Conservation (phyloP, 2,888 invertebrate genomes). For the Monochamus alternatus region DNA sequence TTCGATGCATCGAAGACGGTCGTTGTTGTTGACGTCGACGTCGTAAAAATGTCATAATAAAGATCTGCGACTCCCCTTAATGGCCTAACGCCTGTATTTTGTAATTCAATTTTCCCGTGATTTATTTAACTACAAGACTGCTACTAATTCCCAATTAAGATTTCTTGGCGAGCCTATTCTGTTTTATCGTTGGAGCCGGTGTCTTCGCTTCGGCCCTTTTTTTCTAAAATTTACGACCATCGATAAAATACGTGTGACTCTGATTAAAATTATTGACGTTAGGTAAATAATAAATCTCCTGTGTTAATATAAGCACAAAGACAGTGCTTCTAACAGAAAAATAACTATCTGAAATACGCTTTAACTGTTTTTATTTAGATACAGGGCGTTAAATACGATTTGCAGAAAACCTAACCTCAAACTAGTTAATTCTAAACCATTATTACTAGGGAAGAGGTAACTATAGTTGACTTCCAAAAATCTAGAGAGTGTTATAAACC, state of each 20-base stretch:
- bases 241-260: too few species aligned
- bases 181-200: background rate
- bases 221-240: background rate
- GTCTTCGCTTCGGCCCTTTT: background rate
- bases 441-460: too few species aligned
- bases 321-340: too few species aligned
- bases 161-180: background rate
- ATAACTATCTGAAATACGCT: too few species aligned
- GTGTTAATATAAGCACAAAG: too few species aligned
- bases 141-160: constrained; percentile 36
- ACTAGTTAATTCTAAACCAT: too few species aligned
- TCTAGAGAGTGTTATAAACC: too few species aligned
- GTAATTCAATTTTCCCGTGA: constrained; percentile 48
- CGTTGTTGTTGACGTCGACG: constrained; percentile 28
- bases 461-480: too few species aligned
- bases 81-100: constrained; percentile 50
- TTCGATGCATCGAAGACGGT: constrained; percentile 17
- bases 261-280: background rate
- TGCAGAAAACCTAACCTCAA: too few species aligned
- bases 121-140: constrained; percentile 38
- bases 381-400: too few species aligned
- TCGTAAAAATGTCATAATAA: constrained; percentile 64
- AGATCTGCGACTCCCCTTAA: constrained; percentile 57
- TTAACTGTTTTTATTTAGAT: too few species aligned
- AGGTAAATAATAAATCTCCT: constrained; percentile 1